Evolutionary conservation across 2,888 invertebrate genomes (phyloP), one percentile per base, ranked within the genome.

Genomic region (Heliconius erato): DNA sequence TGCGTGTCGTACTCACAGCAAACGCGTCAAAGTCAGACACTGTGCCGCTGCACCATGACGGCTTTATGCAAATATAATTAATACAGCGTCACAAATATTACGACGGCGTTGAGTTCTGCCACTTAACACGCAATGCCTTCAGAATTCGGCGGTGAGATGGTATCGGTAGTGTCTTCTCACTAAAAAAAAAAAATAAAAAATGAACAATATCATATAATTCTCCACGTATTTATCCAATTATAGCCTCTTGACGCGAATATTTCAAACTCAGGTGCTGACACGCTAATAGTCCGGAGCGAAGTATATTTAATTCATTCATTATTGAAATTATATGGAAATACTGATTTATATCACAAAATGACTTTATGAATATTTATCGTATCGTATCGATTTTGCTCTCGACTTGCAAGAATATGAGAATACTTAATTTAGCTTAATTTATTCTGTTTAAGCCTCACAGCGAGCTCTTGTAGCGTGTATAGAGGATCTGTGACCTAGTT

Each of bases 211-310:
- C 35, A 35, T 63, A 63, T n/a, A 76, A 59, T 59, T 54, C 67
- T 40, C 28, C 26, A 28, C n/a, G 71, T 32, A 77, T 65, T 81
- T 78, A 78, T 65, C 77, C 81, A 81, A 81, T 81, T 81, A 81
- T 54, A 40, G 63, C 49, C 14, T 54, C 49, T 32, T 35, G 32
- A 32, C 69, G 32, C 71, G 32, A 67, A 74, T 67, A 67, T 54
- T 71, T 82, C 26, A 35, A 63, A 72, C 44, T 79, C 79, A 82
- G 79, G 82, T 79, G 82, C 49, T 74, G 82, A 78, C 82, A 82
- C 67, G 7, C 54, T 79, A 79, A 82, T 74, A 79, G 74, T 23
- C 26, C 71, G 35, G 9, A 49, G 65, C 40, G 79, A 67, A 65
- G 72, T 67, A 79, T 65, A 79, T 81, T 81, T 63, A 78, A 71